phyloP scores from a whole-genome alignment of 2,113 vertebrate genomes.

The Pomatostomus ruficeps region DNA sequence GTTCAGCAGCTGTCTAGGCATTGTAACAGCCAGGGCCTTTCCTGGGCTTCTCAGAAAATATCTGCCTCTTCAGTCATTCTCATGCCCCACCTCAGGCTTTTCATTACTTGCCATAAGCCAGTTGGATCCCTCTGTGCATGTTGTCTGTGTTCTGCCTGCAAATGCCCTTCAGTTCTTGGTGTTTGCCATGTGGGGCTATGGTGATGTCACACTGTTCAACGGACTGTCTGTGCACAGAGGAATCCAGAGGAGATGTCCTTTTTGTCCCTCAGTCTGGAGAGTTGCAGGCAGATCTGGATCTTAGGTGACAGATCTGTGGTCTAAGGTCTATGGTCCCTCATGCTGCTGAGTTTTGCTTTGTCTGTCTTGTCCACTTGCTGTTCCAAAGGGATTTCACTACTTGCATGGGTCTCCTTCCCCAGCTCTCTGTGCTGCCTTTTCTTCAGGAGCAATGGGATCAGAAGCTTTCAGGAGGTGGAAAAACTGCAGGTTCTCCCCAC shows the following conservation, averaged over 20 bases:
- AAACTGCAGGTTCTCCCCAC: conserved; percentile 71
- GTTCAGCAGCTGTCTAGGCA: not conserved
- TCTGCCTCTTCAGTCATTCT: not conserved
- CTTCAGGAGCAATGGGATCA: conserved; percentile 66
- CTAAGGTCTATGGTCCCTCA: not conserved
- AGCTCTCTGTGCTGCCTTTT: not conserved
- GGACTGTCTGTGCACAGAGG: not conserved
- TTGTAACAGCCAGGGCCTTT: not conserved
- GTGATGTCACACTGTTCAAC: not conserved
- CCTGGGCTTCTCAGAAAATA: not conserved
- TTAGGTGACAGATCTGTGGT: not conserved
- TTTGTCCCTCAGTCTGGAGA: not conserved
- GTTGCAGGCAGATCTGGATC: not conserved
- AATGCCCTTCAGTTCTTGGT: not conserved
- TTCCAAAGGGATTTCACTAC: not conserved
- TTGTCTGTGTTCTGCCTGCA: not conserved
- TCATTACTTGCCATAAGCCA: not conserved
- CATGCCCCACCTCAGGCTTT: not conserved
- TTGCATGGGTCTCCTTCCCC: not conserved
- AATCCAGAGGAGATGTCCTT: not conserved
- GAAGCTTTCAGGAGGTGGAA: conserved; percentile 48
- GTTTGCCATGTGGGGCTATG: not conserved
- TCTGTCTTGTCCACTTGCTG: not conserved
- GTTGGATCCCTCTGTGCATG: rapidly evolving
- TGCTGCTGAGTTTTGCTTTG: not conserved